A percentile compares a stretch with the other conserved stretches of the same genome.
phyloP scores from a whole-genome alignment of 1,140 invertebrate genomes.

The Cyrtorhinus lividipennis region DNA sequence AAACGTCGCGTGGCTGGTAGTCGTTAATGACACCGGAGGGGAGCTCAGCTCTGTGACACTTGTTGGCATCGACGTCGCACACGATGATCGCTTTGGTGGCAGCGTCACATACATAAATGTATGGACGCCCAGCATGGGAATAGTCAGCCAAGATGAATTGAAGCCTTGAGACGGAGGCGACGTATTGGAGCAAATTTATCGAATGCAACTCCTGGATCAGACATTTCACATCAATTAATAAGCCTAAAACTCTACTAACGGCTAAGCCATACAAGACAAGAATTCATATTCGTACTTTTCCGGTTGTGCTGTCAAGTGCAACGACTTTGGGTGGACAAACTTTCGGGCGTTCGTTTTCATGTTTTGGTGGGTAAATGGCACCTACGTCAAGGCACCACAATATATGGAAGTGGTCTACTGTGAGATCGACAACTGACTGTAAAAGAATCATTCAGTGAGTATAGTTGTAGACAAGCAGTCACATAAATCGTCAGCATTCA shows the following conservation, averaged over 20 bases:
- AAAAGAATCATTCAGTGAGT: no score
- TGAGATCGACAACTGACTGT: constrained; percentile 43
- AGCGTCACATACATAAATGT: constrained; percentile 42
- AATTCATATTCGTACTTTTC: no score
- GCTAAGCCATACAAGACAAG: no score
- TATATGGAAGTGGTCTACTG: constrained; percentile 40
- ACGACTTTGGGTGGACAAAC: constrained; percentile 50
- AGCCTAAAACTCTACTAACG: no score
- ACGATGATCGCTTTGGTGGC: constrained; percentile 44
- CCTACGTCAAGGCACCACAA: constrained; percentile 53
- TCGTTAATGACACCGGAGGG: constrained; percentile 30
- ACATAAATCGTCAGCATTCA: no score
- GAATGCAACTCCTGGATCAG: no score
- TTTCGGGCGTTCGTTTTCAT: constrained; percentile 32
- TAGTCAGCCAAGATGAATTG: constrained; percentile 48
- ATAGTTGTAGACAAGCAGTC: no score
- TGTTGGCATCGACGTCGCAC: constrained; percentile 40
- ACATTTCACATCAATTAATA: no score
- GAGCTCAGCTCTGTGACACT: constrained; percentile 30
- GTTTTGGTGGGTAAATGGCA: constrained; percentile 37
- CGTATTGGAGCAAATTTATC: constrained; percentile 39
- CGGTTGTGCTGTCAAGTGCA: constrained; percentile 40
- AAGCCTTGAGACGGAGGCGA: constrained; percentile 34
- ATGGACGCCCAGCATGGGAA: constrained; percentile 32
- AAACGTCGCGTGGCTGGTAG: constrained; percentile 33